Evolutionary conservation across 1,140 invertebrate species (phyloP), one percentile per base, ranked within the genome.

Genomic region (Musca domestica): DNA sequence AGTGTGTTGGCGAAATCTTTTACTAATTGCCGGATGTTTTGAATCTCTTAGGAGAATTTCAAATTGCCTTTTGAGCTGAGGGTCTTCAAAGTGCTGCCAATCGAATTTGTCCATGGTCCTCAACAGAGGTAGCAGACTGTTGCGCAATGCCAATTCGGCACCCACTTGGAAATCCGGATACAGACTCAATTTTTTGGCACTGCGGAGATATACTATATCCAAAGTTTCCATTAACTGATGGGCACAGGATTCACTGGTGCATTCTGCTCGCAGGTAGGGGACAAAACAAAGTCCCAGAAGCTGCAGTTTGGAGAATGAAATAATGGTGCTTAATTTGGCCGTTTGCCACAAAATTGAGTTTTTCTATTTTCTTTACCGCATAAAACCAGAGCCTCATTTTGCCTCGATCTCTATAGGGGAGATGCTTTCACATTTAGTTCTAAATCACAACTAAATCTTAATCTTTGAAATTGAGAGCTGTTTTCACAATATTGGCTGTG

Each of bases 141-240:
- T 64, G n/a, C 70, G 67, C 64, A 71, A 52, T n/a, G 69, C 58
- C 41, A 71, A 67, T 30, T 69, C 67, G 1, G 70, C 64, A 5
- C 67, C 64, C 2, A 71, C 22, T 1, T 65, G 64, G 15, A 69
- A 67, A 58, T 71, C 70, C 14, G 70, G 20, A 30, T 65, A 71
- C 46, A 66, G 41, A 7, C 70, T 67, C 58, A 69, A 71, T 5
- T 65, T 41, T 2, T 64, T 67, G 7, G 67, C 70, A 34, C 54
- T 69, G 25, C 67, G 30, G 65, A 56, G 67, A 58, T 69, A 71
- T 23, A 66, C 61, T 19, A 67, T 65, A 22, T 71, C 58, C 19
- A 69, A 48, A n/a, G 48, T 56, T 15, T 54, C 10, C 15, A 71
- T 34, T 17, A 69, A 27, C 25, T 67, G 14, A 19, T 58, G 25